Percentiles rank a stretch among this genome's conserved stretches.
Evolutionary conservation across 2,113 vertebrate species (phyloP).

Genomic region (Melanotaenia duboulayi): DNA sequence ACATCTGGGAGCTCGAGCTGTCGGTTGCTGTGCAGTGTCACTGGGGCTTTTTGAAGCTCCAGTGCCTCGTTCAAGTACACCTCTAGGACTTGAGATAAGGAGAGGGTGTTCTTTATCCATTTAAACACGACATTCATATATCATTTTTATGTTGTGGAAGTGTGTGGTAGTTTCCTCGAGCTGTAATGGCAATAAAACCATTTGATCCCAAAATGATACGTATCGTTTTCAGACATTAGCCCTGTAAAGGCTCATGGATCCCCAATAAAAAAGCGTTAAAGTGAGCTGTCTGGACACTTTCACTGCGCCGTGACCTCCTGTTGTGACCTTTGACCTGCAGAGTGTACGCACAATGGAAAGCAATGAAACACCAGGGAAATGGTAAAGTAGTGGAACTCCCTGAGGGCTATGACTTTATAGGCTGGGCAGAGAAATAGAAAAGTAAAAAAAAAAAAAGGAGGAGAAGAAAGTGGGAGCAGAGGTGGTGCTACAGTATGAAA

Average conservation of each 20-base stretch:
- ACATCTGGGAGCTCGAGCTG: not conserved
- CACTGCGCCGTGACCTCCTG: conserved; percentile 63
- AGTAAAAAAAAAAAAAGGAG: conserved; percentile 17
- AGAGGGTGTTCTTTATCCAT: conserved; percentile 26
- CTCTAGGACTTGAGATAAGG: conserved; percentile 25
- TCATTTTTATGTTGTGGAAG: conserved; percentile 62
- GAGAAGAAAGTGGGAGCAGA: conserved; percentile 31
- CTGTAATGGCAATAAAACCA: conserved; percentile 52
- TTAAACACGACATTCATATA: conserved; percentile 8
- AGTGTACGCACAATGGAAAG: conserved; percentile 70
- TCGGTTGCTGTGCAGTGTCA: not conserved
- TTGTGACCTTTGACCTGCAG: conserved; percentile 63
- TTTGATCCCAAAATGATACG: conserved; percentile 62
- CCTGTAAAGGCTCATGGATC: conserved; percentile 51
- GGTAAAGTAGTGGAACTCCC: conserved; percentile 63
- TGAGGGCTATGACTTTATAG: conserved; percentile 68
- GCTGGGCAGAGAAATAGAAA: conserved; percentile 15
- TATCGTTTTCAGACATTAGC: conserved; percentile 61
- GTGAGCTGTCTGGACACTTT: conserved; percentile 71
- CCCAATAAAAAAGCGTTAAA: conserved; percentile 64
- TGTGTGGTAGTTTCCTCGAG: conserved; percentile 34
- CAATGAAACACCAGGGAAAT: conserved; percentile 72
- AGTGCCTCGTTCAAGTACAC: conserved; percentile 19
- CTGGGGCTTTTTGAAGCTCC: conserved; percentile 12
- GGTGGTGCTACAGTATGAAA: not conserved